Base-by-base conservation (phyloP, 2,888 invertebrate species). In the Nemurella pictetii region DNA sequence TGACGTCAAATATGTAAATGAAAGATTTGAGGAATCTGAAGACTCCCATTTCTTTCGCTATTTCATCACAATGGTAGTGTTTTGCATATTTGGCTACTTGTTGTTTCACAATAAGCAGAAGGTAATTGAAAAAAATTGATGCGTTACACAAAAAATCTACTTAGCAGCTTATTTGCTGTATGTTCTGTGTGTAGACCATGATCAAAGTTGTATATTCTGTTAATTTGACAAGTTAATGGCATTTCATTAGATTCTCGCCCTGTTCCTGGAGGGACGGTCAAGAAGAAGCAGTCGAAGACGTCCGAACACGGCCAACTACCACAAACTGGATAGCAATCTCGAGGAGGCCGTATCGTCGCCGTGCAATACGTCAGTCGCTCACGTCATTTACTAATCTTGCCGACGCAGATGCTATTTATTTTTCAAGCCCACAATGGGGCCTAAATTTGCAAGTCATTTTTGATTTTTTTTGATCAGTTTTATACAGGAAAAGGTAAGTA, bases 11-110 rank as follows among this genome's bases (percentile, higher is more conserved):
- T 29, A 20, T 81, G 30, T 32, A 81, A 80, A n/a, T 3, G 83
- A 84, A 1, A 82, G 80, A 12, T 88, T 87, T 86, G 86, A 85
- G 0, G 90, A 92, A 77, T 90, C 91, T 29, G 92, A 93, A 74
- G 93, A 94, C 87, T 93, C 94, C 0, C 93, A 94, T 88, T 94
- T 95, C 89, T 94, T 95, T 89, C 92, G 93, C 0, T 95, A 95
- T 89, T 94, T 95, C 89, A 91, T 94, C 87, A 91, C 94, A 15
- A 90, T 93, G 86, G 92, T 93, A 87, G 91, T 94, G 27, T 88
- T 94, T 20, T 92, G 92, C 87, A 92, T 95, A 75, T 89, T 93
- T 80, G 92, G 92, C 78, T 95, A 95, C 88, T 90, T 95, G 20
- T 91, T 92, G 27, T 91, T 91, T 88, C 92, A 92, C 88, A 95